Base-by-base conservation (phyloP, 2,113 vertebrate species). In the Osmerus eperlanus region DNA sequence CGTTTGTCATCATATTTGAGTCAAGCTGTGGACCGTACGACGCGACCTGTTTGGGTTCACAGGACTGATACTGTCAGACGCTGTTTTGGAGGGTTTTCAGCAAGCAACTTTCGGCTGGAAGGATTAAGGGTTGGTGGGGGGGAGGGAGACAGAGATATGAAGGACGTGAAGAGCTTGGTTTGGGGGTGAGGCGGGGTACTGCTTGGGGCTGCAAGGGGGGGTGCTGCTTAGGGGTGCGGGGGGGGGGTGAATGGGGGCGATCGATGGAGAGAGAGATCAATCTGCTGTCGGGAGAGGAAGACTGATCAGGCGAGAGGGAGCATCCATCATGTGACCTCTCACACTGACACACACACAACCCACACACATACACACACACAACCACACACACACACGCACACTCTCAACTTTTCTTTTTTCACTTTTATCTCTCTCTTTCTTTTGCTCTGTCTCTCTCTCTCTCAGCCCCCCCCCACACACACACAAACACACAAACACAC, bases 211-310 rank as follows among this genome's bases (percentile, higher is more conserved):
- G n/a, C n/a, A n/a, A n/a, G n/a, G n/a, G 1, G 14, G 54, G 54
- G 54, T 8, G 18, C 54, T 16, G 54, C 14, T 56, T 56, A 7
- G 64, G 36, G 62, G 8, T 25, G 25, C 4, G 2, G 21, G 14
- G 25, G 14, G 4, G 61, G 61, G 25, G 25, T 14, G 61, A 25
- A 25, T 28, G 71, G 73, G 47, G 32, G 67, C 21, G 60, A 73
- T 85, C 79, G 55, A 83, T 83, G 25, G 18, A 23, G 59, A 62
- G 61, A 54, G 21, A 56, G 67, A 76, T 81, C 74, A 83, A 82
- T 82, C 72, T 68, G 68, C 70, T 80, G 72, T 80, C 72, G 23
- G 29, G 69, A 71, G 75, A 75, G 82, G 76, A 84, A 76, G 81
- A 83, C 55, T 16, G 75, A 84, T 82, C 65, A 67, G 72, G 72